phyloP scores from a whole-genome alignment of 1,140 invertebrate genomes.

The Drosophila kepulauana region DNA sequence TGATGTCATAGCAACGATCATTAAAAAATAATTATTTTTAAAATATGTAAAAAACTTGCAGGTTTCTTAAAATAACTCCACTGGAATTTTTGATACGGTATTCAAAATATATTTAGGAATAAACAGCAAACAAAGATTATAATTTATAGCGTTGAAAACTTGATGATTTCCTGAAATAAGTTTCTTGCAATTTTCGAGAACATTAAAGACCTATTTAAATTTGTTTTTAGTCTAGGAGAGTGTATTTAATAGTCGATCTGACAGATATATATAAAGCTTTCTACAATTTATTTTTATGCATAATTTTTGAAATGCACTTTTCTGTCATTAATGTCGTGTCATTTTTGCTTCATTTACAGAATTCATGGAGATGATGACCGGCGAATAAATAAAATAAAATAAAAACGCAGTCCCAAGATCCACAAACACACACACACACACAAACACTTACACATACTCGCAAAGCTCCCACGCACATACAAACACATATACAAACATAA shows the following conservation, averaged over 20 bases:
- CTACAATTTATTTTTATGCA: conserved; percentile 53
- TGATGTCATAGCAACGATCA: no score
- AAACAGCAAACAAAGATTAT: no score
- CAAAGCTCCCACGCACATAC: neutral
- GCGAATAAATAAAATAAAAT: conserved; percentile 74
- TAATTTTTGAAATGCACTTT: conserved; percentile 48
- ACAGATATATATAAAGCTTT: neutral
- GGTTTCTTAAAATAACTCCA: no score
- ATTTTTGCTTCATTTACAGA: conserved; percentile 70
- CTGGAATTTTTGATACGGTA: no score
- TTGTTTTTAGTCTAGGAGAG: neutral
- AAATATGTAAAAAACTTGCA: no score
- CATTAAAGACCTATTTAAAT: no score
- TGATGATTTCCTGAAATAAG: no score
- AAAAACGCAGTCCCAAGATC: conserved; percentile 59
- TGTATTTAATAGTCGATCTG: conserved; percentile 1
- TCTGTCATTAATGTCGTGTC: conserved; percentile 26
- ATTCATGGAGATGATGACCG: conserved; percentile 85
- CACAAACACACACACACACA: conserved; percentile 20
- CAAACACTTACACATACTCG: neutral
- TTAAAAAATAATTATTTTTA: no score
- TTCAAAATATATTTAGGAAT: no score
- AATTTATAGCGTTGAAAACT: no score
- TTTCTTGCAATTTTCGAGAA: no score
- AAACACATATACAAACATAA: conserved; percentile 23